Conservation (phyloP, 2,888 invertebrate species). For the Erynnis tages region DNA sequence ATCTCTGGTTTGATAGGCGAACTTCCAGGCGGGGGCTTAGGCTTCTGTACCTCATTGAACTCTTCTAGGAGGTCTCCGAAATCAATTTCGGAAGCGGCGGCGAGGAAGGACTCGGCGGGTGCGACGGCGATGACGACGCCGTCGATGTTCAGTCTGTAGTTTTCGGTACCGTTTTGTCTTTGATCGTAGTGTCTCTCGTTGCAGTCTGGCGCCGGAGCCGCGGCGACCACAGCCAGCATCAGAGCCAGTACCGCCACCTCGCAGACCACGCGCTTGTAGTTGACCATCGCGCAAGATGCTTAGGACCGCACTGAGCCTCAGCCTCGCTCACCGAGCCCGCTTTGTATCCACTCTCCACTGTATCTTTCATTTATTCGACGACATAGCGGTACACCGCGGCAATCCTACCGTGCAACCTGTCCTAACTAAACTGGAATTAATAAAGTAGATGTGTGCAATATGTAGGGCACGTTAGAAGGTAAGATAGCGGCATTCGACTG, state of each 20-base stretch:
- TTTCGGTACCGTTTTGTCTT: constrained; percentile 89
- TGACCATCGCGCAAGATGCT: constrained; percentile 70
- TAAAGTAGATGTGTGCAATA: constrained; percentile 54
- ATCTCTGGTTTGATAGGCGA: constrained; percentile 38
- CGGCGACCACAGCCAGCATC: constrained; percentile 38
- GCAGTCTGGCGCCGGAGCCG: constrained; percentile 52
- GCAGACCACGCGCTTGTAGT: constrained; percentile 71
- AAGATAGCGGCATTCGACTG: background rate
- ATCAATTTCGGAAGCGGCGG: constrained; percentile 77
- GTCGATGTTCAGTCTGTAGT: constrained; percentile 86
- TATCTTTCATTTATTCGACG: constrained; percentile 79
- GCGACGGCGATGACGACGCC: constrained; percentile 85
- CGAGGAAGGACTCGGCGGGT: constrained; percentile 82
- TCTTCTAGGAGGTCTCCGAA: constrained; percentile 61
- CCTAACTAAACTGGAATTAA: constrained; percentile 69
- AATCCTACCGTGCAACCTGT: constrained; percentile 52
- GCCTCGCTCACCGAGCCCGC: constrained; percentile 55
- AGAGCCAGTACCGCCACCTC: constrained; percentile 54
- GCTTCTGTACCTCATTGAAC: constrained; percentile 44
- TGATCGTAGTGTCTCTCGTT: constrained; percentile 80
- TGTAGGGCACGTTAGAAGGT: constrained; percentile 39
- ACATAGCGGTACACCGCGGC: constrained; percentile 74
- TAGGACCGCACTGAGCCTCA: constrained; percentile 59
- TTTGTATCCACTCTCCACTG: constrained; percentile 69
- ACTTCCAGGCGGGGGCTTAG: constrained; percentile 37